Percentiles rank a stretch among this genome's conserved stretches.
Conservation (phyloP, 2,113 vertebrate species). For the Bostrychus sinensis region DNA sequence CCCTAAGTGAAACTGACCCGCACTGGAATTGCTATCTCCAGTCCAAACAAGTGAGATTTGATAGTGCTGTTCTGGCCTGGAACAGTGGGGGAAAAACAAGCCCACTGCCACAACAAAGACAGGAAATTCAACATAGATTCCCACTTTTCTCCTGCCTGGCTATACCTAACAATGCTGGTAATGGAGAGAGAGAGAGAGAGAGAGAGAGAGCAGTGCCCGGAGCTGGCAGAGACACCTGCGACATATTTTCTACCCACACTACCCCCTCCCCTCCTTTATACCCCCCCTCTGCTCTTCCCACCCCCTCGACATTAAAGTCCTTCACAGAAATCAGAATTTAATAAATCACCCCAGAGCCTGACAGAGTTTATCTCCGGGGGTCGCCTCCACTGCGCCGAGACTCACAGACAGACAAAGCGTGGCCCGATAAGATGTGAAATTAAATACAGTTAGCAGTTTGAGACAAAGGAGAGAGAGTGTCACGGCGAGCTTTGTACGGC, state of each 20-base stretch:
- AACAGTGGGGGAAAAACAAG: constrained; percentile 78
- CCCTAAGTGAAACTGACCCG: constrained; percentile 49
- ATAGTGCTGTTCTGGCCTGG: constrained; percentile 74
- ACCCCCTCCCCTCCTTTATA: constrained; percentile 1
- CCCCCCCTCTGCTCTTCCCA: constrained; percentile 38
- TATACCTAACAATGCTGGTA: constrained; percentile 74
- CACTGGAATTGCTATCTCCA: constrained; percentile 57
- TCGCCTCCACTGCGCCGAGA: constrained; percentile 80
- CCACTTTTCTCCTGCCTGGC: constrained; percentile 70
- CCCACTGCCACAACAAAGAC: constrained; percentile 73
- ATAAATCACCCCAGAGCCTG: constrained; percentile 87
- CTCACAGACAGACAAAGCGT: constrained; percentile 81
- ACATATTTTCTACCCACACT: constrained; percentile 72
- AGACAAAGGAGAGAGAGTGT: constrained; percentile 79
- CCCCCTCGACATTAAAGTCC: constrained; percentile 82
- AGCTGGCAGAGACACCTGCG: constrained; percentile 80
- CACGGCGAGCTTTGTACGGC: constrained; percentile 71
- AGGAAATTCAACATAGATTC: constrained; percentile 78
- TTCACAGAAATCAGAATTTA: constrained; percentile 89
- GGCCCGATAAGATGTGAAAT: constrained; percentile 84
- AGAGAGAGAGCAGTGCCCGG: constrained; percentile 75
- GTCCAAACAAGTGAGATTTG: constrained; percentile 77
- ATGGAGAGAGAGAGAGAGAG: constrained; percentile 71
- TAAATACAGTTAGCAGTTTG: constrained; percentile 84
- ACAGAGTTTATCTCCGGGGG: constrained; percentile 88